Conservation (phyloP, 1,140 invertebrate species). For the Aphidius ervi region DNA sequence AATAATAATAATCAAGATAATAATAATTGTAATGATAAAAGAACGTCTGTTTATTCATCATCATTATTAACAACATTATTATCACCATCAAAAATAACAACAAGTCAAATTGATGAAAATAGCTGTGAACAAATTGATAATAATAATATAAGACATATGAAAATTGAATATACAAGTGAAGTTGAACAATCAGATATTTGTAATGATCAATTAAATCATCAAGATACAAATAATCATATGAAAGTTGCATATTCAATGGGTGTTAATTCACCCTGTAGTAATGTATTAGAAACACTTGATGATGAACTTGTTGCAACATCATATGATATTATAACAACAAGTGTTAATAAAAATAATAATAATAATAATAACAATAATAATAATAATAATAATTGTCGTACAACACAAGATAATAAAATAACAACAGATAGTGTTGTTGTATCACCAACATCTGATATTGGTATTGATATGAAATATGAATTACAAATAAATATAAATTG, state of each 20-base stretch:
- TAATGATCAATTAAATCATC: too few relatives aligned
- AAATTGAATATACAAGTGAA: too few relatives aligned
- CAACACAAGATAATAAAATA: constrained; percentile 17
- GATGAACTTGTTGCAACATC: constrained; percentile 33
- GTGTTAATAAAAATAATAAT: not conserved
- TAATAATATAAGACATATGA: not conserved
- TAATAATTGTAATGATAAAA: not conserved
- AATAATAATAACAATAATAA: constrained; percentile 1
- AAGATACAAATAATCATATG: constrained; percentile 1
- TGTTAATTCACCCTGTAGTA: constrained; percentile 26
- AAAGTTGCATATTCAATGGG: constrained; percentile 34
- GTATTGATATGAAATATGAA: constrained; percentile 50
- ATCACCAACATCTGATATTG: constrained; percentile 30
- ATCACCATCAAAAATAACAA: constrained; percentile 30
- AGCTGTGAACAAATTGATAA: constrained; percentile 21
- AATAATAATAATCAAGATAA: too few relatives aligned
- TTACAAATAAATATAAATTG: constrained; percentile 40
- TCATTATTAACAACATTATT: constrained; percentile 40
- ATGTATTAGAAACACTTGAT: constrained; percentile 30
- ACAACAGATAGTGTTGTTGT: constrained; percentile 16
- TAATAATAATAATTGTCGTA: constrained; percentile 6
- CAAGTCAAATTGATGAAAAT: constrained; percentile 25
- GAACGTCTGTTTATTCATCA: constrained; percentile 22
- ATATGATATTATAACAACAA: constrained; percentile 36
- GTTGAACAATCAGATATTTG: too few relatives aligned